phyloP scores from a whole-genome alignment of 2,797 vertebrate genomes.

The Vireo griseus region DNA sequence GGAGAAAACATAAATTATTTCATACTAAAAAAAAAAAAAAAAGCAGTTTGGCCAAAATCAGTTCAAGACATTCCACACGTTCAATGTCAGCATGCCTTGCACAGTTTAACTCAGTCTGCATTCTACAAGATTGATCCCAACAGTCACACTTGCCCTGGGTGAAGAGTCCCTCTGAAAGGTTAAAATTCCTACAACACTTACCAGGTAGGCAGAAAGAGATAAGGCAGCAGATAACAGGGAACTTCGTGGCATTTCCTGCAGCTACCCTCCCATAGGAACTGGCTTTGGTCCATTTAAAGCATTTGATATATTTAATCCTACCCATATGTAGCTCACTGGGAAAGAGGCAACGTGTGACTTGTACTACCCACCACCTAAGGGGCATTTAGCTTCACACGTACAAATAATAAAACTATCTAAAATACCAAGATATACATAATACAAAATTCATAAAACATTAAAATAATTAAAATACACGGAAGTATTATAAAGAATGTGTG shows the following conservation, averaged over 20 bases:
- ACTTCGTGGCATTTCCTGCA: neutral
- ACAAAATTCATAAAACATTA: rapidly evolving
- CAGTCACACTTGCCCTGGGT: neutral
- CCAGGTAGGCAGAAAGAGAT: neutral
- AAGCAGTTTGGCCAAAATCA: neutral
- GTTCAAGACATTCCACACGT: neutral
- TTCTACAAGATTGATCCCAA: neutral
- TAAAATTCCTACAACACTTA: neutral
- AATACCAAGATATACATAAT: rapidly evolving
- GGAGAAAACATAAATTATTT: neutral
- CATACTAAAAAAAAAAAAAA: neutral
- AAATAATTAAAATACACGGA: rapidly evolving
- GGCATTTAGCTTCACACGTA: rapidly evolving
- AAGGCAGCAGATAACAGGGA: neutral
- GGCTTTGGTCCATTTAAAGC: neutral
- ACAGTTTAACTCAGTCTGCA: neutral
- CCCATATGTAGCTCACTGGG: rapidly evolving
- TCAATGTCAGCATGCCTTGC: neutral
- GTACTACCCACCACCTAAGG: rapidly evolving
- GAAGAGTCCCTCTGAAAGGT: neutral
- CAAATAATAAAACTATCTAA: neutral
- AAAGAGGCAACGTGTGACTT: rapidly evolving
- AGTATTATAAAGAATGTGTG: rapidly evolving
- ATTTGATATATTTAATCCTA: neutral
- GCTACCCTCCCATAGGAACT: neutral